Evolutionary conservation across 2,113 vertebrate species (phyloP).

Genomic region (Camelus dromedarius): DNA sequence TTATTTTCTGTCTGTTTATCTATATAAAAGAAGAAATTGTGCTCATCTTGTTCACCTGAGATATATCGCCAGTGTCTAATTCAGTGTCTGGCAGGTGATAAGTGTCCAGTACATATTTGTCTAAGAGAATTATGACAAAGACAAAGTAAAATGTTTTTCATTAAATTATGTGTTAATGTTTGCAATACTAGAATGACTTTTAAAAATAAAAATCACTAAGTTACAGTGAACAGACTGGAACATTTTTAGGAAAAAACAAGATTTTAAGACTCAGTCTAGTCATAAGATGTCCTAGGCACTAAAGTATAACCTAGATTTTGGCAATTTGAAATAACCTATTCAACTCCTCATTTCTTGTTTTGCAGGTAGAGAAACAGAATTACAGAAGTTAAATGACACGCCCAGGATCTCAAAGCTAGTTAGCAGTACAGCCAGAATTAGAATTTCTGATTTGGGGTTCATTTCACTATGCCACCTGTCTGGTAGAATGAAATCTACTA

Average conservation of each 20-base stretch:
- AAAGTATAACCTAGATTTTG: background rate
- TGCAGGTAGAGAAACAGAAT: conserved; percentile 33
- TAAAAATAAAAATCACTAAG: conserved; percentile 29
- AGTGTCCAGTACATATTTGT: conserved; percentile 12
- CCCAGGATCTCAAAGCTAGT: background rate
- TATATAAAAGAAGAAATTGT: background rate
- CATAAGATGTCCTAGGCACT: background rate
- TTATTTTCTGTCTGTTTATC: background rate
- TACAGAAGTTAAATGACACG: background rate
- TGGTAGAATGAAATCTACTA: background rate
- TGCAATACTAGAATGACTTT: conserved; percentile 28
- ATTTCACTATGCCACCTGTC: background rate
- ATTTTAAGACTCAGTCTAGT: background rate
- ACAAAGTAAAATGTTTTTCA: background rate
- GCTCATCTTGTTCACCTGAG: background rate
- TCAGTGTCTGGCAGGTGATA: background rate
- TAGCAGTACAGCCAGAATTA: background rate
- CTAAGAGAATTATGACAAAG: conserved; percentile 45
- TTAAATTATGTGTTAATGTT: conserved; percentile 23
- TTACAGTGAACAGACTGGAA: background rate
- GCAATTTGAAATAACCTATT: conserved; percentile 4
- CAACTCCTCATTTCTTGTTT: background rate
- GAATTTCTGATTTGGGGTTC: background rate
- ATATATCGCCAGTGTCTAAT: background rate
- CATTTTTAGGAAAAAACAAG: background rate